Conservation (phyloP, 35 echinoderm and acorn worm species). For the Lytechinus pictus region DNA sequence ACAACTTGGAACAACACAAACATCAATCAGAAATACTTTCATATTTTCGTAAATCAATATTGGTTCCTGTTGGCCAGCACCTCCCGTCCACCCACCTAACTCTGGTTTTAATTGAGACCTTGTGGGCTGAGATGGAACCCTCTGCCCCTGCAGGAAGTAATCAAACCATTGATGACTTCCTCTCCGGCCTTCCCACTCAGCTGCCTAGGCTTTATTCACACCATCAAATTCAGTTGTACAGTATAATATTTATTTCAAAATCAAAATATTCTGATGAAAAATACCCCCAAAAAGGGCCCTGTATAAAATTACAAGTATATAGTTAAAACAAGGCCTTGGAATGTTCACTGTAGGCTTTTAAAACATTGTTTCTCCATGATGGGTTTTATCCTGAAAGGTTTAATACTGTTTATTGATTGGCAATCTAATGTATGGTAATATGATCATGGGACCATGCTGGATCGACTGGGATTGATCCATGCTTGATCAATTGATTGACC, state of each 20-base stretch:
- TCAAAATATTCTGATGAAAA: neutral
- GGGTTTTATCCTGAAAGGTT: no score
- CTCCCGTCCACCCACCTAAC: neutral
- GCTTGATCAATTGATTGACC: no score
- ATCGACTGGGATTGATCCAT: no score
- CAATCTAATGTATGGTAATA: no score
- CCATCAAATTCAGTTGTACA: neutral
- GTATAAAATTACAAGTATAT: neutral
- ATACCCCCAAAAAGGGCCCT: neutral
- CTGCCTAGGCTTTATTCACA: neutral
- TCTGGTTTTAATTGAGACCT: conserved; percentile 37
- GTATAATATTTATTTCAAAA: neutral
- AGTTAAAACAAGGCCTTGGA: no score
- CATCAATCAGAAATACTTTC: neutral
- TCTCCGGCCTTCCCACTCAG: neutral
- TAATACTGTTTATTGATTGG: no score
- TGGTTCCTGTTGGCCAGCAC: conserved; percentile 3
- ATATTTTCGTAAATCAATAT: neutral
- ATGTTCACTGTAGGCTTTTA: no score
- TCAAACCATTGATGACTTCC: conserved; percentile 33
- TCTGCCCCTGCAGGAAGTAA: conserved; percentile 15
- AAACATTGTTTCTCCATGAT: no score
- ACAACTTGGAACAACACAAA: no score
- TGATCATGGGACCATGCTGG: no score
- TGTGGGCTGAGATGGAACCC: conserved; percentile 22